phyloP scores from a whole-genome alignment of 2,888 invertebrate genomes.

The Bedellia somnulentella region DNA sequence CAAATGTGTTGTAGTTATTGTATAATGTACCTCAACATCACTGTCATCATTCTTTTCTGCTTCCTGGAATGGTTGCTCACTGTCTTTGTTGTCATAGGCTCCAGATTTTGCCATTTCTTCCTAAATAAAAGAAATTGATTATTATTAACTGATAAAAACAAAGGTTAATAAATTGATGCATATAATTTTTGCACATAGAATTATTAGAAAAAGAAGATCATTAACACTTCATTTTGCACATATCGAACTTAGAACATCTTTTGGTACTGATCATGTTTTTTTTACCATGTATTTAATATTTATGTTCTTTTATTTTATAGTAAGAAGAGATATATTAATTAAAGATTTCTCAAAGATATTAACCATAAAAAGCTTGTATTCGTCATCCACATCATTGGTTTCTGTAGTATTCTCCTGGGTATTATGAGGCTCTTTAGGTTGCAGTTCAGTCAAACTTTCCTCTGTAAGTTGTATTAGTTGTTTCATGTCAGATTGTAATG shows the following conservation, averaged over 20 bases:
- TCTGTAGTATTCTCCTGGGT: constrained; percentile 11
- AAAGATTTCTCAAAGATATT: too few species aligned
- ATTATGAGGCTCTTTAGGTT: constrained; percentile 11
- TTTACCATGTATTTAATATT: background rate
- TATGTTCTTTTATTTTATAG: too few species aligned
- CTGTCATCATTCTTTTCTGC: constrained; percentile 33
- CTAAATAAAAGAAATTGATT: constrained; percentile 28
- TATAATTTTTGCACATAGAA: too few species aligned
- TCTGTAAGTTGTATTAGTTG: constrained; percentile 70
- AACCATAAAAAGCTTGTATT: constrained; percentile 73
- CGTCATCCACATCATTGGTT: constrained; percentile 38
- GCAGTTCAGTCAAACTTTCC: constrained; percentile 52
- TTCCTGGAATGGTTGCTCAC: constrained; percentile 20
- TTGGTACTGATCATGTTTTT: background rate
- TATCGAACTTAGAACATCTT: background rate
- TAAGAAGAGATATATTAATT: too few species aligned
- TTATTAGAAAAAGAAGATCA: too few species aligned
- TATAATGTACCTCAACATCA: constrained; percentile 57
- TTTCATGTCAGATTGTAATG: constrained; percentile 65
- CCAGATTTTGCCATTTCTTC: constrained; percentile 57
- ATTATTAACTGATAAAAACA: too few species aligned
- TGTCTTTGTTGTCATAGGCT: constrained; percentile 28
- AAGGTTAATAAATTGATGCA: too few species aligned
- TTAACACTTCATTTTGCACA: too few species aligned
- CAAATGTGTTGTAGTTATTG: too few species aligned